Percentiles rank a stretch among this genome's conserved stretches.
Evolutionary conservation across 2,797 vertebrate species (phyloP).

Genomic region (Gorsachius magnificus): DNA sequence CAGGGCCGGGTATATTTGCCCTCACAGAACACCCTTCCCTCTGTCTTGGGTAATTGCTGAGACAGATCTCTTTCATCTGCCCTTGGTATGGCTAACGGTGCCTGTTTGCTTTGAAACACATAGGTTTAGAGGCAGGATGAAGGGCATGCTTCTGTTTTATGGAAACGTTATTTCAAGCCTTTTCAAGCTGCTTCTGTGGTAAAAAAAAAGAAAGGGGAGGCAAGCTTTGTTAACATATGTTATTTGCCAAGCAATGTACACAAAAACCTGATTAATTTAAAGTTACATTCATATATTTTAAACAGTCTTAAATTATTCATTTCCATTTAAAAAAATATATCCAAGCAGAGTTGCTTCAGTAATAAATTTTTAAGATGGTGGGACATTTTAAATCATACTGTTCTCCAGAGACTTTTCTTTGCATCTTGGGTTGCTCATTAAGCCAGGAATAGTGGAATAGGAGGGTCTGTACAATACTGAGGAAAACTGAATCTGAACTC

Average conservation of each 20-base stretch:
- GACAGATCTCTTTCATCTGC: not conserved
- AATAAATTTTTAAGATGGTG: slow-evolving; percentile 58
- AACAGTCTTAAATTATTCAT: slow-evolving; percentile 65
- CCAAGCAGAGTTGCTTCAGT: slow-evolving; percentile 20
- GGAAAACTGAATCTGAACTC: not conserved
- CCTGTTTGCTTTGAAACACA: not conserved
- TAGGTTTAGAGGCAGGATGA: accelerated
- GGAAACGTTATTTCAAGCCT: not conserved
- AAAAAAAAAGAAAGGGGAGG: not conserved
- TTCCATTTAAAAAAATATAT: slow-evolving; percentile 48
- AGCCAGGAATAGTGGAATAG: not conserved
- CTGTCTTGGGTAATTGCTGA: not conserved
- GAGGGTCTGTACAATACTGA: not conserved
- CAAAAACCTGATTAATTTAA: slow-evolving; percentile 34
- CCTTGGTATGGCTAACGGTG: not conserved
- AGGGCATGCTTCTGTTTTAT: not conserved
- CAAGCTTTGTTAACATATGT: not conserved
- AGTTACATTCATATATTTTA: slow-evolving; percentile 55
- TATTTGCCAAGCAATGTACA: slow-evolving; percentile 49
- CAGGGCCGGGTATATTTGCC: not conserved
- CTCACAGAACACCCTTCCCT: not conserved
- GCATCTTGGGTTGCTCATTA: not conserved
- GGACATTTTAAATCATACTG: slow-evolving; percentile 9
- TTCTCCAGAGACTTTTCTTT: not conserved
- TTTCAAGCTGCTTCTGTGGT: not conserved